Evolutionary conservation across 2,888 invertebrate species (phyloP), one percentile per base, ranked within the genome.

Genomic region (Luffia ferchaultella): DNA sequence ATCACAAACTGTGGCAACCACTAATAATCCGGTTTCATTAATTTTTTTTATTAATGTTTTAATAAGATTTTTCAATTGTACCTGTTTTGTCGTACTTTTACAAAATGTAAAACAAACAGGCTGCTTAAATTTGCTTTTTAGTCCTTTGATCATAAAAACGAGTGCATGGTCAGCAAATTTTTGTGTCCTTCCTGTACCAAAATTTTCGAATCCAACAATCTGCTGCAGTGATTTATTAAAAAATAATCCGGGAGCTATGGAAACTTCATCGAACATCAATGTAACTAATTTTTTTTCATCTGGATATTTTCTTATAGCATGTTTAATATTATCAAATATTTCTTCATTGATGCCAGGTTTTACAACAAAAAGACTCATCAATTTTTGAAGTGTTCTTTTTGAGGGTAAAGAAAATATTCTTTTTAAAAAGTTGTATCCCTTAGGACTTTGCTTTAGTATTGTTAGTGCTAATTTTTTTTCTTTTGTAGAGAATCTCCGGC

Each of bases 1-100:
- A 46, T 56, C 50, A 49, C 55, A 51, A 15, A 50, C 42, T 12
- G 46, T 50, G 7, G 50, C 45, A 2, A 46, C 20, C 12, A 50
- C 50, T 30, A 30, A 3, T 1, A 49, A n/a, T 2, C 49, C 49
- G 15, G 40, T 15, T 40, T 7, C 40, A 2, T 46, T 17, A 12
- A 46, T 3, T 18, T 17, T 2, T 46, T 19, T 2, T 17, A 18
- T 46, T 18, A 46, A 5, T 7, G 18, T 46, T 18, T 18, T 17
- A 15, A 46, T 46, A 19, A 45, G 5, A 5, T 45, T 16, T 45
- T 45, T 45, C 15, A 51, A 16, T 18, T 2, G 40, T 18, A 41
- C n/a, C 19, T 40, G 40, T 47, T 41, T 43, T 46, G 20, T 42
- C 46, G 46, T 48, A 48, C 50, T 46, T 50, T 48, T 16, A 18